Evolutionary conservation across 2,888 invertebrate genomes (phyloP), one percentile per base, ranked within the genome.

Genomic region (Bedellia somnulentella): DNA sequence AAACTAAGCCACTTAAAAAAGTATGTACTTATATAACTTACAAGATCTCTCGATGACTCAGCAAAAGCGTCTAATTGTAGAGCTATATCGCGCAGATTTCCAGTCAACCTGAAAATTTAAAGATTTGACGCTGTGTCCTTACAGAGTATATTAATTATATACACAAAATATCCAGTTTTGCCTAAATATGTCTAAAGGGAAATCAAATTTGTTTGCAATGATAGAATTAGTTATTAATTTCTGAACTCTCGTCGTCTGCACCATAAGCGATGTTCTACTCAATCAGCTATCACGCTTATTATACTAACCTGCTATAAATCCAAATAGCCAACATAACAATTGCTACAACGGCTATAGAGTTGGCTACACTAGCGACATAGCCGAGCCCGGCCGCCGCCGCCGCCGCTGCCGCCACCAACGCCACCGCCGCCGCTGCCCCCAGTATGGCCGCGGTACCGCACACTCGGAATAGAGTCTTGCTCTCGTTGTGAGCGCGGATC

Each of bases 381-480:
- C n/a, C n/a, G n/a, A n/a, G 82, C 29, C 91, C 91, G 38, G 93
- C 52, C 21, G 88, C 67, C 29, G 86, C 85, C 49, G 89, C 89
- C 44, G 92, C 58, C 46, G 88, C 89, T 32, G 91, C 88, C 37
- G 87, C 55, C 48, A 95, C 75, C 61, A 96, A 98, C 59, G 87
- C 87, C 34, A 86, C 67, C 40, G 93, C 80, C 43, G 93, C 87
- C 44, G 94, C 68, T 15, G 85, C 84, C 49, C 89, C 87, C 57
- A 94, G 87, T 32, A 93, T 93, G 13, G 89, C 89, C 9, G 97
- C 96, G 16, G 98, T 97, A 48, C 93, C 82, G 28, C 93, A 91
- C 37, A 95, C 89, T 57, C 91, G 92, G 70, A 96, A 93, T 37
- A 98, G 86, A 66, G 97, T 98, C 81, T 99, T 99, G 54, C 92